Evolutionary conservation across 2,113 vertebrate species (phyloP).

Genomic region (Etheostoma spectabile): DNA sequence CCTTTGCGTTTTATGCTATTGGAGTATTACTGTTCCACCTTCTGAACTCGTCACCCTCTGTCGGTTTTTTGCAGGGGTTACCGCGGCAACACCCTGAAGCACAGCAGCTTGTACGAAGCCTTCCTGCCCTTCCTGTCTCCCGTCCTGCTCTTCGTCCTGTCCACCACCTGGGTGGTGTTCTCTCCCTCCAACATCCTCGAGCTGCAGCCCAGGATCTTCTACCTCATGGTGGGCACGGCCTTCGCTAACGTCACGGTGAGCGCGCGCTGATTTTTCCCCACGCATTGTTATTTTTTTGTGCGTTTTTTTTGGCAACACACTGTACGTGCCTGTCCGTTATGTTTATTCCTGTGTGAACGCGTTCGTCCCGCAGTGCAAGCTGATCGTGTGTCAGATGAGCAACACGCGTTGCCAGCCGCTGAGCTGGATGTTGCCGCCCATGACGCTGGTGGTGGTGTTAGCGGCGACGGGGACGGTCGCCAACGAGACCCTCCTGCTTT

Average conservation of each 20-base stretch:
- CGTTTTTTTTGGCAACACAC: not conserved
- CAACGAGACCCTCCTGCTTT: slow-evolving; percentile 86
- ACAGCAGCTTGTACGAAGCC: slow-evolving; percentile 91
- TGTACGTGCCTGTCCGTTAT: not conserved
- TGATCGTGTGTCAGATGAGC: slow-evolving; percentile 99
- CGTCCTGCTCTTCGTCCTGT: slow-evolving; percentile 90
- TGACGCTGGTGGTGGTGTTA: slow-evolving; percentile 81
- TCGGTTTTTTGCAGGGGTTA: slow-evolving; percentile 84
- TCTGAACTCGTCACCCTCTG: not conserved
- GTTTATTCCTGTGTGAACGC: not conserved
- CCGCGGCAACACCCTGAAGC: slow-evolving; percentile 90
- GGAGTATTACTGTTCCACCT: not conserved
- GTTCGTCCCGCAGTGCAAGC: slow-evolving; percentile 88
- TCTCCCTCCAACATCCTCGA: slow-evolving; percentile 91
- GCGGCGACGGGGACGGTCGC: slow-evolving; percentile 77
- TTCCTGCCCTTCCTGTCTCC: slow-evolving; percentile 95
- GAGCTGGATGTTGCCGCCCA: slow-evolving; percentile 93
- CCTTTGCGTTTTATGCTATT: rapidly evolving
- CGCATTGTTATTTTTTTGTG: not conserved
- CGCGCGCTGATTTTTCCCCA: not conserved
- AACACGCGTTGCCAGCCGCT: slow-evolving; percentile 93
- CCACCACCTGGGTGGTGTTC: slow-evolving; percentile 88
- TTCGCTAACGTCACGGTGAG: slow-evolving; percentile 97
- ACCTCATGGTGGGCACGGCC: slow-evolving; percentile 97
- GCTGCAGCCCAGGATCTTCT: slow-evolving; percentile 92